Evolutionary conservation across 2,888 invertebrate genomes (phyloP).

Genomic region (Drosophila melanosoma): DNA sequence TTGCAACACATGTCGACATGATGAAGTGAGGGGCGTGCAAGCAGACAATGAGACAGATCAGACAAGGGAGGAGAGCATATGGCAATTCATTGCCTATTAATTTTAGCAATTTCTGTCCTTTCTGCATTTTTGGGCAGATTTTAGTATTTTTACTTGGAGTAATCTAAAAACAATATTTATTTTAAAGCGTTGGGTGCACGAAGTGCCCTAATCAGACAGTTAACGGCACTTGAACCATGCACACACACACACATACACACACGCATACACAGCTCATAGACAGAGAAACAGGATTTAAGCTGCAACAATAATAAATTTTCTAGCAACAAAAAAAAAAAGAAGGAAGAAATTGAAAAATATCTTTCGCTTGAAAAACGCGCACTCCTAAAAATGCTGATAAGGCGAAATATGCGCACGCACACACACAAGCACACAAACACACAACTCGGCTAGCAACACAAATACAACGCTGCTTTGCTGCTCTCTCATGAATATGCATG

Average conservation of each 20-base stretch:
- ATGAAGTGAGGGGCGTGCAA: conserved; percentile 34
- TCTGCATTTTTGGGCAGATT: conserved; percentile 52
- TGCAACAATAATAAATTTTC: conserved; percentile 79
- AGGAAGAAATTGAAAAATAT: conserved; percentile 59
- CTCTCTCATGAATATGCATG: conserved; percentile 78
- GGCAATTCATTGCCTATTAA: conserved; percentile 68
- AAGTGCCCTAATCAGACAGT: conserved; percentile 81
- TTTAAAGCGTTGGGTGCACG: conserved; percentile 70
- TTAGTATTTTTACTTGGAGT: conserved; percentile 64
- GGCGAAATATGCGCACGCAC: conserved; percentile 74
- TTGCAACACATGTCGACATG: conserved; percentile 58
- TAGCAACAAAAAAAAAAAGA: conserved; percentile 43
- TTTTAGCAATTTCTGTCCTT: conserved; percentile 67
- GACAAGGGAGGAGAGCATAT: conserved; percentile 41
- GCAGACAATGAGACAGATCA: conserved; percentile 8
- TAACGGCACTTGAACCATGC: conserved; percentile 64
- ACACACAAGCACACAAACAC: conserved; percentile 22
- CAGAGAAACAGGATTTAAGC: conserved; percentile 75
- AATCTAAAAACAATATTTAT: conserved; percentile 82
- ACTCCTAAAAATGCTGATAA: conserved; percentile 77
- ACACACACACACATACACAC: conserved; percentile 26
- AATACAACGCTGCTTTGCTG: conserved; percentile 27
- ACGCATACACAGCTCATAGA: conserved; percentile 27
- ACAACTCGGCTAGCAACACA: conserved; percentile 24
- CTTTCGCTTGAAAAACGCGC: conserved; percentile 62